Evolutionary conservation across 2,888 invertebrate genomes (phyloP).

Genomic region (Coenonympha arcania): DNA sequence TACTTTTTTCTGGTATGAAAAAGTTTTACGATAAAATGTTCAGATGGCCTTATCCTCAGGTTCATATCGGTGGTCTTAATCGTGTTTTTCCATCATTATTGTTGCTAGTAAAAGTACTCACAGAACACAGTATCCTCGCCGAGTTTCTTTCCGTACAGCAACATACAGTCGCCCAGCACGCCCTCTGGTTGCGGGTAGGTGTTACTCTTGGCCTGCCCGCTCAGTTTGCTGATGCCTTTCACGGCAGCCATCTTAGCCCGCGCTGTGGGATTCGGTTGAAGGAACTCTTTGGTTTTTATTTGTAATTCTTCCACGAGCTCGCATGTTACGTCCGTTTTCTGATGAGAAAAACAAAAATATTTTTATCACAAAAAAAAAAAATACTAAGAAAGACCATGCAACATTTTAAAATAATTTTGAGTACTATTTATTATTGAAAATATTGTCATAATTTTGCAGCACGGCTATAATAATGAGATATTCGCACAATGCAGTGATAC

Average conservation of each 20-base stretch:
- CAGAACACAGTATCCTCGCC: conserved; percentile 96
- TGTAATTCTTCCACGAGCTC: conserved; percentile 98
- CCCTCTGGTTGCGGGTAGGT: conserved; percentile 99
- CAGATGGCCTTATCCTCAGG: too few species aligned
- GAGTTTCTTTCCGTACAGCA: conserved; percentile 93
- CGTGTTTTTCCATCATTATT: too few species aligned
- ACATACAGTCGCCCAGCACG: conserved; percentile 96
- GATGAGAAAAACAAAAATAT: conserved; percentile 33
- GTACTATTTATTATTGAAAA: too few species aligned
- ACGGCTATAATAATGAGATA: too few species aligned
- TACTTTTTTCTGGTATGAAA: too few species aligned
- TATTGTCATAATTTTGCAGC: too few species aligned
- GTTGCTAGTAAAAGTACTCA: conserved; percentile 63
- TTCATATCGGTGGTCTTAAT: too few species aligned
- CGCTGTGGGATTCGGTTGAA: conserved; percentile 98
- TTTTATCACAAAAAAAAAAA: too few species aligned
- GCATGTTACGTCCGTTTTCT: conserved; percentile 99
- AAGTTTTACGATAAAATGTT: too few species aligned
- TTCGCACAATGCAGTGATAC: too few species aligned
- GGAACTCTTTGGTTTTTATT: conserved; percentile 97
- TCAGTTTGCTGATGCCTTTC: conserved; percentile 95
- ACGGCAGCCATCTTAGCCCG: conserved; percentile 96
- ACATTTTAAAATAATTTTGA: too few species aligned
- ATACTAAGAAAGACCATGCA: too few species aligned
- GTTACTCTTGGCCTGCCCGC: conserved; percentile 96